A percentile compares a stretch with the other conserved stretches of the same genome.
phyloP scores from a whole-genome alignment of 2,113 vertebrate genomes.

The Odocoileus hemionus region DNA sequence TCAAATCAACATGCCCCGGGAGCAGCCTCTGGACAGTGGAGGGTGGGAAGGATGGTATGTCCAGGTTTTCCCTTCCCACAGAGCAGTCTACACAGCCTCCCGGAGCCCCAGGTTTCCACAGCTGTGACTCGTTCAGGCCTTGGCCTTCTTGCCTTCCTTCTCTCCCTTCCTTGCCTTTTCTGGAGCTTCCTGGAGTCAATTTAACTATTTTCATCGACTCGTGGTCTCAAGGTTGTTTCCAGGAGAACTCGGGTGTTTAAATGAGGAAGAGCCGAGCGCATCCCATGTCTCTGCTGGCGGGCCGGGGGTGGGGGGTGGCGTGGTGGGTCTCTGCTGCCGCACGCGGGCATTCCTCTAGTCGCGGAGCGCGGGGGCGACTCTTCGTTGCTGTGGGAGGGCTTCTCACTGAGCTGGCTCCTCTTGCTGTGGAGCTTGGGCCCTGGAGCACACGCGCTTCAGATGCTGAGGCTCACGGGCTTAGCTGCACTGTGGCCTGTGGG shows the following conservation, averaged over 20 bases:
- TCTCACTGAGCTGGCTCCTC: not conserved
- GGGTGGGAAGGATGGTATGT: fast-evolving
- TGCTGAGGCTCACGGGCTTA: fast-evolving
- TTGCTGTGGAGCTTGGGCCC: not conserved
- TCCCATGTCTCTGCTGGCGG: fast-evolving
- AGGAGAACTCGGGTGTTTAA: not conserved
- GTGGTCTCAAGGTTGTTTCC: not conserved
- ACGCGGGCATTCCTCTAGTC: not conserved
- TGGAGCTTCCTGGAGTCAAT: not conserved
- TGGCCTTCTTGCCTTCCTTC: not conserved
- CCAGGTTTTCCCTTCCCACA: not conserved
- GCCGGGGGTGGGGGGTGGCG: not conserved
- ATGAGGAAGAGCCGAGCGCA: fast-evolving
- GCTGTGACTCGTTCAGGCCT: not conserved
- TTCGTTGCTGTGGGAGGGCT: not conserved
- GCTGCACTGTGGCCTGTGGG: not conserved
- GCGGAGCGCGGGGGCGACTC: fast-evolving
- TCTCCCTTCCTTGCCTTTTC: not conserved
- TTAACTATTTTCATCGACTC: not conserved
- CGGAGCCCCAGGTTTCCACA: not conserved
- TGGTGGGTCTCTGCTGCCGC: not conserved
- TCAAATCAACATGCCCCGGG: no score
- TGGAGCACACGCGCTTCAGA: not conserved
- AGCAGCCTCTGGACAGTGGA: not conserved
- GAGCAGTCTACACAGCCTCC: not conserved